These are phyloP conservation scores for Melanostigma gelatinosum DNA, from an alignment of 2,113 vertebrate species.

Conservation along the genomic window DNA sequence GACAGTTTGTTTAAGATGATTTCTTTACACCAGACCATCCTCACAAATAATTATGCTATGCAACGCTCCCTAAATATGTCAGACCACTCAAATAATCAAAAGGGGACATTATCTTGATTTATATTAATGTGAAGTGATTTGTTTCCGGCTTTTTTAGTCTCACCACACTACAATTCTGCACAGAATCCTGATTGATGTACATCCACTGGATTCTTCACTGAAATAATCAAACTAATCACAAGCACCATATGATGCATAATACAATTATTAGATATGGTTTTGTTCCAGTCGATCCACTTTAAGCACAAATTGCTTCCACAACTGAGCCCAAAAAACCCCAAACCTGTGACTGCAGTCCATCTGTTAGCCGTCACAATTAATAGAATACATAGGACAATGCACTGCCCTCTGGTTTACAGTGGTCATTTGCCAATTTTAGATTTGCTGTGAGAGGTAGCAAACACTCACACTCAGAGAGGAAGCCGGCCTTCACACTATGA, in stretches of 20 bases:
- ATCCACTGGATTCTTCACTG: conserved; percentile 13
- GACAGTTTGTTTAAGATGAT: background rate
- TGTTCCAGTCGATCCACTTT: conserved; percentile 48
- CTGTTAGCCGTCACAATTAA: conserved; percentile 55
- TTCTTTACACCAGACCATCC: conserved; percentile 2
- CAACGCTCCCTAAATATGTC: conserved; percentile 7
- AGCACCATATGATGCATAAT: conserved; percentile 39
- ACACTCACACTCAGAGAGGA: conserved; percentile 14
- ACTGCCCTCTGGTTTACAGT: conserved; percentile 42
- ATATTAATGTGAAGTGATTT: conserved; percentile 34
- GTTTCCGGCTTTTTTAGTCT: background rate
- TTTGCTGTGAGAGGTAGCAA: conserved; percentile 11
- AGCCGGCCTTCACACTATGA: conserved; percentile 13
- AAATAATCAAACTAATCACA: conserved; percentile 37
- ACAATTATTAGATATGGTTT: conserved; percentile 45
- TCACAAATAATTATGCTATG: background rate
- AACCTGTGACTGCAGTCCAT: conserved; percentile 22
- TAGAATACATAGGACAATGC: conserved; percentile 51
- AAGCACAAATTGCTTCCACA: conserved; percentile 41
- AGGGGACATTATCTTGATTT: conserved; percentile 25
- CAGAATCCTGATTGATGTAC: conserved; percentile 28
- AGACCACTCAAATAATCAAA: conserved; percentile 35
- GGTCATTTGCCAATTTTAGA: conserved; percentile 41
- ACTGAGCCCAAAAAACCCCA: conserved; percentile 8
- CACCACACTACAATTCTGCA: background rate